Evolutionary conservation across 1,140 invertebrate genomes (phyloP).

Genomic region (Drosophila grimshawi): DNA sequence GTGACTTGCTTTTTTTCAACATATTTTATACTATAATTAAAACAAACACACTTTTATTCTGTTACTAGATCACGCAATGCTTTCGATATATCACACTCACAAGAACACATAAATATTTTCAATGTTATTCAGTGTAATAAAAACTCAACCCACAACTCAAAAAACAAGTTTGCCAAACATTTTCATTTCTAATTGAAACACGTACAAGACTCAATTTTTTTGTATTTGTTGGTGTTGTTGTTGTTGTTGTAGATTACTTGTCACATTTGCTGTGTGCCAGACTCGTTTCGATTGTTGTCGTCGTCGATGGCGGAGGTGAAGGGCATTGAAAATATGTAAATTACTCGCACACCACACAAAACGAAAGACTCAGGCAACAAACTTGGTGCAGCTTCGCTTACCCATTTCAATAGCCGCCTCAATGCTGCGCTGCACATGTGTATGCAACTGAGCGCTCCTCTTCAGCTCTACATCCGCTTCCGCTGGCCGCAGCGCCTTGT

Average conservation of each 20-base stretch:
- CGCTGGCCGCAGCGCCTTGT: slow-evolving; percentile 84
- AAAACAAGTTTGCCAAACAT: slow-evolving; percentile 78
- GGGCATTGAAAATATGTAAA: slow-evolving; percentile 72
- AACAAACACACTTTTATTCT: too few relatives aligned
- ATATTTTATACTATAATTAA: neutral
- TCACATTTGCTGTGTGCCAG: slow-evolving; percentile 49
- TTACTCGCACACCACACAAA: slow-evolving; percentile 38
- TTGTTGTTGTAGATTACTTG: slow-evolving; percentile 58
- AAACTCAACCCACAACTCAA: slow-evolving; percentile 47
- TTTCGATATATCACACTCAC: slow-evolving; percentile 9
- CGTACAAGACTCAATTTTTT: slow-evolving; percentile 54
- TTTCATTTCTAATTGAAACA: slow-evolving; percentile 75
- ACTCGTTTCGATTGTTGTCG: slow-evolving; percentile 44
- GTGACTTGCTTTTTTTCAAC: neutral
- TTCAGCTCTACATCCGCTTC: slow-evolving; percentile 85
- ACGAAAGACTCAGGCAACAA: slow-evolving; percentile 71
- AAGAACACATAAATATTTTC: slow-evolving; percentile 45
- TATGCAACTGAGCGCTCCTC: slow-evolving; percentile 84
- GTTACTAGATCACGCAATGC: neutral
- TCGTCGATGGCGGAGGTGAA: slow-evolving; percentile 24
- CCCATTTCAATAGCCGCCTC: slow-evolving; percentile 78
- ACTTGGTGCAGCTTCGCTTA: slow-evolving; percentile 56
- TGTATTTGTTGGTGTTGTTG: neutral
- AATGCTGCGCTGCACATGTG: slow-evolving; percentile 81
- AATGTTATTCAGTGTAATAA: slow-evolving; percentile 61